Evolutionary conservation across 2,113 vertebrate species (phyloP).

Genomic region (Sinocyclocheilus rhinocerous): DNA sequence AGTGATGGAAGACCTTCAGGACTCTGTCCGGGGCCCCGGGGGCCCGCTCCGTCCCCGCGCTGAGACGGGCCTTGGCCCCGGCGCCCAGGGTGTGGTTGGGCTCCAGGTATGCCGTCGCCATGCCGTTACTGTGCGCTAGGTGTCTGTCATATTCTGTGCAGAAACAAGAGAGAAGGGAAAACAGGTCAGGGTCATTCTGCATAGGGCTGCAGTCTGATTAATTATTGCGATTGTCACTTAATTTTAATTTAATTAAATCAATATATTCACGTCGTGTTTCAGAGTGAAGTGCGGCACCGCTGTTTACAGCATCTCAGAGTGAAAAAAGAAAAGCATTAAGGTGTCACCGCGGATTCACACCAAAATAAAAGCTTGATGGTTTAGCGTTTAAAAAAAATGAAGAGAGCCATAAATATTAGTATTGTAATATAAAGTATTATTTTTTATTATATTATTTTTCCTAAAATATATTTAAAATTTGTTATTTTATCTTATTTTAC

Average conservation of each 20-base stretch:
- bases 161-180: background rate
- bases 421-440: background rate
- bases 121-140: constrained; percentile 94
- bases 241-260: background rate
- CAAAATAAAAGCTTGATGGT: background rate
- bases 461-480: background rate
- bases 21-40: constrained; percentile 89
- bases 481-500: too few relatives aligned
- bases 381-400: background rate
- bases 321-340: too few relatives aligned
- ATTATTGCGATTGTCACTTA: too few relatives aligned
- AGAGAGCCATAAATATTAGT: background rate
- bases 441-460: background rate
- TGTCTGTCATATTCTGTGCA: constrained; percentile 97
- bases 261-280: background rate
- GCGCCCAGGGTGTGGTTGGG: constrained; percentile 88
- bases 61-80: constrained; percentile 86
- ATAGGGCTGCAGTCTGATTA: background rate
- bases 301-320: too few relatives aligned
- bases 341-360: too few relatives aligned
- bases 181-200: background rate
- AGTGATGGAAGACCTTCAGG: constrained; percentile 95
- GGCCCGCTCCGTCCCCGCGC: constrained; percentile 84
- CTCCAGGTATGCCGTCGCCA: constrained; percentile 97
- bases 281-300: background rate